Percentiles rank a stretch among this genome's conserved stretches.
Conservation (phyloP, 1,140 invertebrate genomes). For the Sinonovacula constricta region DNA sequence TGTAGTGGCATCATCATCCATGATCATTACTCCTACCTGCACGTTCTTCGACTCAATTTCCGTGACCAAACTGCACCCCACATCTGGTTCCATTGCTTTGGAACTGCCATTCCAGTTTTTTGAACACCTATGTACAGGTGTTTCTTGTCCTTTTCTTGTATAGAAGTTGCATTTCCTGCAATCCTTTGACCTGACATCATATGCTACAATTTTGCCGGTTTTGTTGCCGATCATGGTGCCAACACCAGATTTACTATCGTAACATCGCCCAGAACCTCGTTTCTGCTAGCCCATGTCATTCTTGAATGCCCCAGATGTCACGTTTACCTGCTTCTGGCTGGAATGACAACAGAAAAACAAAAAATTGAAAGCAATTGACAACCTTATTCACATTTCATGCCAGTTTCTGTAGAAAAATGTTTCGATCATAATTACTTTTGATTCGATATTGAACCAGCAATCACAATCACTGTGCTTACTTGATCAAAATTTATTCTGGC, state of each 20-base stretch:
- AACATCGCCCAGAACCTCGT: neutral
- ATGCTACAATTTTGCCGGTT: neutral
- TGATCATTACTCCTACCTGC: neutral
- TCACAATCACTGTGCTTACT: too few relatives aligned
- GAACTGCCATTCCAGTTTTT: neutral
- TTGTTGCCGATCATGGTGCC: neutral
- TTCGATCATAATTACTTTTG: neutral
- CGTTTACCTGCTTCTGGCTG: neutral
- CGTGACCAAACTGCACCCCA: neutral
- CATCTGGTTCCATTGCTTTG: neutral
- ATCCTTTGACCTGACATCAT: conserved; percentile 1
- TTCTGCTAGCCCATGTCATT: conserved; percentile 3
- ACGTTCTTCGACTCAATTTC: neutral
- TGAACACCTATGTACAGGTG: neutral
- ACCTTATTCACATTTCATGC: neutral
- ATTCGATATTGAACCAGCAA: conserved; percentile 1
- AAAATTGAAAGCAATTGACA: neutral
- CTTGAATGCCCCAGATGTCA: neutral
- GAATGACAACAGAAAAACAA: neutral
- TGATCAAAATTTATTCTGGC: too few relatives aligned
- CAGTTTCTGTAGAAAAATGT: neutral
- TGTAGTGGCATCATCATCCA: conserved; percentile 2
- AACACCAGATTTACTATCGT: conserved; percentile 1
- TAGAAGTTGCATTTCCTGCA: neutral
- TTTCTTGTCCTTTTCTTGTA: neutral